Conservation (phyloP, 2,888 invertebrate species). For the Mycalesis mineus region DNA sequence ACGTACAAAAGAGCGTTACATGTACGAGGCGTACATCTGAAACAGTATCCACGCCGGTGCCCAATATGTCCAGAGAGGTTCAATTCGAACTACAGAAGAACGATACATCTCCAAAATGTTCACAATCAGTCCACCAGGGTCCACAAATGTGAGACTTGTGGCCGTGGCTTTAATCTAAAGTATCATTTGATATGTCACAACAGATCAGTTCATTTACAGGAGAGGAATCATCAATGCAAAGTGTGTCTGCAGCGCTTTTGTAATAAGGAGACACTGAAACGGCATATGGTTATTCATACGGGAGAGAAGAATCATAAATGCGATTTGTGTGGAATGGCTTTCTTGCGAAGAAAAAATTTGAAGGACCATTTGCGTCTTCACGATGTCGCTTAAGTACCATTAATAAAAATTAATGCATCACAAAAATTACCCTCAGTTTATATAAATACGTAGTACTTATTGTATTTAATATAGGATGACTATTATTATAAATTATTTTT, state of each 20-base stretch:
- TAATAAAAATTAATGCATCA: not conserved
- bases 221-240: slow-evolving; percentile 73
- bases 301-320: slow-evolving; percentile 77
- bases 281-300: slow-evolving; percentile 77
- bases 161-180: slow-evolving; percentile 63
- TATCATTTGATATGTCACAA: slow-evolving; percentile 68
- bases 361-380: slow-evolving; percentile 66
- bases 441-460: not conserved
- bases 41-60: slow-evolving; percentile 61
- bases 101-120: slow-evolving; percentile 69
- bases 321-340: slow-evolving; percentile 72
- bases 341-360: slow-evolving; percentile 65
- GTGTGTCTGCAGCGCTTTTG: slow-evolving; percentile 74
- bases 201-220: slow-evolving; percentile 67
- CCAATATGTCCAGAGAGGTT: slow-evolving; percentile 70
- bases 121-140: slow-evolving; percentile 68
- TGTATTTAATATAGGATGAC: not conserved
- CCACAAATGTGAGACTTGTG: slow-evolving; percentile 68
- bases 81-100: slow-evolving; percentile 67
- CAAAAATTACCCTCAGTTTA: not conserved
- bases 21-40: slow-evolving; percentile 63
- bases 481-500: not conserved
- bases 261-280: slow-evolving; percentile 74
- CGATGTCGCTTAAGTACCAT: slow-evolving; percentile 41
- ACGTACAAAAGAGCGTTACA: slow-evolving; percentile 62